These are phyloP conservation scores for Cichladusa arquata DNA, from an alignment of 2,113 vertebrate species.

Conservation along the genomic window DNA sequence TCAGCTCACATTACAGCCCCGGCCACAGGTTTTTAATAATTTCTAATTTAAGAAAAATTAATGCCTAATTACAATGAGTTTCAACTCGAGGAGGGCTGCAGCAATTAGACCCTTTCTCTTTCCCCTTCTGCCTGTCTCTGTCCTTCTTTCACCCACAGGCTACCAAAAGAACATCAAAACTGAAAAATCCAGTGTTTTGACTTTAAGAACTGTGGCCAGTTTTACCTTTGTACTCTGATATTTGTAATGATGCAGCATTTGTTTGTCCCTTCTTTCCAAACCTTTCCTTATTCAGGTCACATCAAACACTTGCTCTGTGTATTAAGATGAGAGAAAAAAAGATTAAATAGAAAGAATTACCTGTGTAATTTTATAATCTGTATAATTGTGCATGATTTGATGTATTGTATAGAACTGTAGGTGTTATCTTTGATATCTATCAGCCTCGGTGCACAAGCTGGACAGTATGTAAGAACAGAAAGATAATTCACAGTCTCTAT, in stretches of 20 bases:
- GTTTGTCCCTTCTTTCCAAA: background rate
- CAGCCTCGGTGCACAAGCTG: background rate
- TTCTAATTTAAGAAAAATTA: constrained; percentile 34
- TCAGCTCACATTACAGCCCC: background rate
- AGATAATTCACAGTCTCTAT: background rate
- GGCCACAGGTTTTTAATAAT: background rate
- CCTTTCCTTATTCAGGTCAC: background rate
- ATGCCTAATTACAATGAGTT: background rate
- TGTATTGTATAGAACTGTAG: no score
- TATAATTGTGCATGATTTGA: background rate
- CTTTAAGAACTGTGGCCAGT: background rate
- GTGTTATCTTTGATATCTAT: background rate
- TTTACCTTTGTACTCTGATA: background rate
- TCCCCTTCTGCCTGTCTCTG: background rate
- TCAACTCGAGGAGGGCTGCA: background rate
- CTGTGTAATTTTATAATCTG: background rate
- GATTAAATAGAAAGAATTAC: background rate
- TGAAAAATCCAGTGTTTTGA: background rate
- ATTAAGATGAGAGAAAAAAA: background rate
- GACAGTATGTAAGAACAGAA: background rate
- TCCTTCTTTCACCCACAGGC: background rate
- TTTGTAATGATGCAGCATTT: background rate
- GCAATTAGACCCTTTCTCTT: background rate
- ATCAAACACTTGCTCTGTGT: background rate
- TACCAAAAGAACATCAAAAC: background rate